These are phyloP conservation scores for Formica selysi DNA, from an alignment of 1,140 invertebrate species.

Conservation along the genomic window DNA sequence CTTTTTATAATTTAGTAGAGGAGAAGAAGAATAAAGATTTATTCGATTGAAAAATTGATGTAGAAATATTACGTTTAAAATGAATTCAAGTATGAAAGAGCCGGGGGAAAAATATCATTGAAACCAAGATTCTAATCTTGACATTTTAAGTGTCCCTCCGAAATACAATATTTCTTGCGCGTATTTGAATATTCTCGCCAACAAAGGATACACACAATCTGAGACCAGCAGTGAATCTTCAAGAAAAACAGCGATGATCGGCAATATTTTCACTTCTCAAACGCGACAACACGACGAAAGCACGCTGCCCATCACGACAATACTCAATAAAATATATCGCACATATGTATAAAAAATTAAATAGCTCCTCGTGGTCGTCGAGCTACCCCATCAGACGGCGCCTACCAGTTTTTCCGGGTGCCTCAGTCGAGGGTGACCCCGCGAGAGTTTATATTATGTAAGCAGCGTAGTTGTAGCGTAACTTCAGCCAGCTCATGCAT, in stretches of 20 bases:
- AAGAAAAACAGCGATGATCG: not conserved
- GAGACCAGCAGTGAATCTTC: not conserved
- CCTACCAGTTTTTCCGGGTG: conserved; percentile 14
- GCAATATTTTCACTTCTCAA: not conserved
- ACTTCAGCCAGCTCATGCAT: conserved; percentile 75
- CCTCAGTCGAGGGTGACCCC: conserved; percentile 73
- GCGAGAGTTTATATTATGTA: conserved; percentile 81
- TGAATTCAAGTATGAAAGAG: not conserved
- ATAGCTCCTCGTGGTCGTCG: not conserved
- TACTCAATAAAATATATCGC: conserved; percentile 29
- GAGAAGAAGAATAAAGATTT: not conserved
- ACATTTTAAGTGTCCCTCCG: not conserved
- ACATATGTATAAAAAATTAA: not conserved
- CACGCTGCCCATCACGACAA: not conserved
- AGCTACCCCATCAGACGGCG: not conserved
- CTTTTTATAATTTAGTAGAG: not conserved
- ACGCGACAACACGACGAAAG: not conserved
- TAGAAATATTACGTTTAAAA: not conserved
- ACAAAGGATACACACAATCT: not conserved
- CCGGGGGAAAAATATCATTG: not conserved
- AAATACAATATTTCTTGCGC: not conserved
- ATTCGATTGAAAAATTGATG: not conserved
- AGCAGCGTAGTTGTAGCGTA: conserved; percentile 77
- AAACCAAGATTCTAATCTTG: not conserved
- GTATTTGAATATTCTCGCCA: not conserved